Evolutionary conservation across 2,888 invertebrate species (phyloP).

Genomic region (Halictus ligatus): DNA sequence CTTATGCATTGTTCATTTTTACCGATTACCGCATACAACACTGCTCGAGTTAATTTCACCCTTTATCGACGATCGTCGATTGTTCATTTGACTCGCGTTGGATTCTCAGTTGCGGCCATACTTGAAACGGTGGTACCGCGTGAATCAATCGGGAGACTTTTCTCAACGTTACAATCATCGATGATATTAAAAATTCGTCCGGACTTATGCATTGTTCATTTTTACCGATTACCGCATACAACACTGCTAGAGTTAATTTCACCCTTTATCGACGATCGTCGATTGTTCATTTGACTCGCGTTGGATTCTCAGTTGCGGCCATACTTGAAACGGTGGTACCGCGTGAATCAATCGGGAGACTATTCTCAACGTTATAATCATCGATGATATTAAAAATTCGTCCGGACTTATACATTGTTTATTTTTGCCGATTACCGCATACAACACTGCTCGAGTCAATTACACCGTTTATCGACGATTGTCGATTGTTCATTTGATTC

Average conservation of each 20-base stretch:
- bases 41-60: not conserved
- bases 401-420: not conserved
- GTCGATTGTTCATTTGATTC: slow-evolving; percentile 49
- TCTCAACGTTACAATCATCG: slow-evolving; percentile 1
- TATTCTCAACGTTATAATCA: slow-evolving; percentile 10
- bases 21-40: not conserved
- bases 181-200: not conserved
- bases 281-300: slow-evolving; percentile 43
- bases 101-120: not conserved
- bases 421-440: not conserved
- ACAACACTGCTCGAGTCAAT: not conserved
- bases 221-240: not conserved
- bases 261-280: slow-evolving; percentile 5
- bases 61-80: slow-evolving; percentile 17
- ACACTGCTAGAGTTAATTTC: not conserved
- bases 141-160: slow-evolving; percentile 48
- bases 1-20: not conserved
- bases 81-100: slow-evolving; percentile 40
- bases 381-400: not conserved
- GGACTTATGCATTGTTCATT: not conserved
- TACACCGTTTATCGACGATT: not conserved
- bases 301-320: slow-evolving; percentile 57
- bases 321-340: slow-evolving; percentile 57
- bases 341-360: slow-evolving; percentile 47
- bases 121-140: slow-evolving; percentile 27